phyloP scores from a whole-genome alignment of 64 coral and sea anemone species.

The Stylophora pistillata region DNA sequence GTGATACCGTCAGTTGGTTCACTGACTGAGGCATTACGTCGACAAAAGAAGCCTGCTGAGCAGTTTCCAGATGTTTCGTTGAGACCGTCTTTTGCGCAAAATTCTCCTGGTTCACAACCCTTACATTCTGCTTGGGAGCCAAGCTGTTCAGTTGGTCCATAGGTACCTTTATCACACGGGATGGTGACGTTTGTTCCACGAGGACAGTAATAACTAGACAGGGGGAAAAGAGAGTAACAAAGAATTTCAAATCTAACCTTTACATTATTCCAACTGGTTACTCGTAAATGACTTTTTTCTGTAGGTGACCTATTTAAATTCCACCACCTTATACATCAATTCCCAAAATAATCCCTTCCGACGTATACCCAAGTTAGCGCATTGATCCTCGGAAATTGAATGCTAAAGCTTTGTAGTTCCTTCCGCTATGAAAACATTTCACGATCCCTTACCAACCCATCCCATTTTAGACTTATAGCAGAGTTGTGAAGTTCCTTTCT shows the following conservation, averaged over 20 bases:
- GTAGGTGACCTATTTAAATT: too few species aligned
- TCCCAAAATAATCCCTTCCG: too few species aligned
- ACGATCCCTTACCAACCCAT: too few species aligned
- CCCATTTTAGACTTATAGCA: too few species aligned
- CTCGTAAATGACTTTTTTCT: too few species aligned
- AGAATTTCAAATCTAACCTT: not conserved
- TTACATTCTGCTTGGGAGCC: constrained; percentile 84
- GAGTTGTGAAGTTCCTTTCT: too few species aligned
- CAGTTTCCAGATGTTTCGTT: constrained; percentile 90
- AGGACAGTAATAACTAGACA: constrained; percentile 80
- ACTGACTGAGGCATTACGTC: constrained; percentile 75
- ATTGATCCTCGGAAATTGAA: too few species aligned
- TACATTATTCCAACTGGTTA: not conserved
- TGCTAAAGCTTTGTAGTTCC: too few species aligned
- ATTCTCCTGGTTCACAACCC: constrained; percentile 82
- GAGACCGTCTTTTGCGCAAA: constrained; percentile 75
- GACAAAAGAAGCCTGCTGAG: constrained; percentile 91
- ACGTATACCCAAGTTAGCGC: too few species aligned
- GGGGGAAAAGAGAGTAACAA: constrained; percentile 7
- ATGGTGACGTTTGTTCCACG: constrained; percentile 62
- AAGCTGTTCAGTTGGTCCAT: constrained; percentile 73
- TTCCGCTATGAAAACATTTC: too few species aligned
- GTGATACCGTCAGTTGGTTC: constrained; percentile 77
- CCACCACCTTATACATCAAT: too few species aligned
- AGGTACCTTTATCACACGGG: constrained; percentile 81